Evolutionary conservation across 2,113 vertebrate species (phyloP).

Genomic region (Dunckerocampus dactyliophorus): DNA sequence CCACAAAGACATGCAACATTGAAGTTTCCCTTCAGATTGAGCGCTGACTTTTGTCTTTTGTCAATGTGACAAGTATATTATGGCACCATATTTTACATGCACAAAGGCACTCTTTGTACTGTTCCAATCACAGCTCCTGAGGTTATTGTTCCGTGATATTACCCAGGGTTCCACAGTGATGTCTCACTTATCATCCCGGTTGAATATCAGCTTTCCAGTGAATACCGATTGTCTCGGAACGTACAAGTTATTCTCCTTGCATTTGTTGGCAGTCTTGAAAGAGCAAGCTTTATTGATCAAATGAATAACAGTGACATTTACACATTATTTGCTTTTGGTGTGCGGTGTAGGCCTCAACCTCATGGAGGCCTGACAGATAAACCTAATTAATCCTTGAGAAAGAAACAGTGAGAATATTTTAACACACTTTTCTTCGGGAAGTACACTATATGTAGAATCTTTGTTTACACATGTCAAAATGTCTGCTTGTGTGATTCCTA

Average conservation of each 20-base stretch:
- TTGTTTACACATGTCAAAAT: constrained; percentile 59
- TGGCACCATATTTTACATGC: constrained; percentile 39
- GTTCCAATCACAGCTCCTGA: constrained; percentile 41
- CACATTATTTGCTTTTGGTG: constrained; percentile 19
- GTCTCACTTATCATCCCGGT: constrained; percentile 54
- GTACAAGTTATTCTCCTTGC: constrained; percentile 26
- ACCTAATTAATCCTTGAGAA: constrained; percentile 29
- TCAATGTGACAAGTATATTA: constrained; percentile 58
- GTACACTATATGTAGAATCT: constrained; percentile 18
- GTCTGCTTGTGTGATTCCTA: constrained; percentile 45
- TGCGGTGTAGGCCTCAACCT: constrained; percentile 10
- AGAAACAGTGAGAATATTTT: constrained; percentile 41
- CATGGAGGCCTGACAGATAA: constrained; percentile 19
- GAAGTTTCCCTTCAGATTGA: constrained; percentile 34
- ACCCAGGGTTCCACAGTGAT: constrained; percentile 28
- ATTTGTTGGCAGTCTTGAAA: constrained; percentile 24
- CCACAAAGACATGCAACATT: constrained; percentile 31
- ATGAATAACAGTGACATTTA: constrained; percentile 25
- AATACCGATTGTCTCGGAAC: constrained; percentile 39
- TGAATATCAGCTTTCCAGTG: constrained; percentile 43
- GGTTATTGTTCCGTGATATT: constrained; percentile 46
- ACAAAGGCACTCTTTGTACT: constrained; percentile 58
- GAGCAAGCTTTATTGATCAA: constrained; percentile 30
- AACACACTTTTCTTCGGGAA: constrained; percentile 36
- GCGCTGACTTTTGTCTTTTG: constrained; percentile 58